Conservation (phyloP, 2,113 vertebrate species). For the Catharus fuscescens region DNA sequence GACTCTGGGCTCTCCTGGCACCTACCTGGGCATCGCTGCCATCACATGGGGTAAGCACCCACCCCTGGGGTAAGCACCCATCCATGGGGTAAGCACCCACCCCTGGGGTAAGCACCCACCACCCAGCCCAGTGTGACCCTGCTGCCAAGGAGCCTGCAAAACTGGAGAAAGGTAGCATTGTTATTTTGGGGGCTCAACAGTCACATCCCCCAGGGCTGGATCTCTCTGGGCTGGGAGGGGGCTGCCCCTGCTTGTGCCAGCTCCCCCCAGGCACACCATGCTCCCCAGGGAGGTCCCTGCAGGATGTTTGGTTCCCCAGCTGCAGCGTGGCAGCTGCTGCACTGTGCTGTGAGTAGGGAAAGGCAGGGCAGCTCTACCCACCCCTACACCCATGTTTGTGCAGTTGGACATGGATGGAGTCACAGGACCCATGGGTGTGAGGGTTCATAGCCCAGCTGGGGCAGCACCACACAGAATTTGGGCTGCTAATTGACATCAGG, state of each 20-base stretch:
- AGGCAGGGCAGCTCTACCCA: not conserved
- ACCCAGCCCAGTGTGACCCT: accelerated
- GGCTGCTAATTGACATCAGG: not conserved
- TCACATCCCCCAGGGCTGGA: not conserved
- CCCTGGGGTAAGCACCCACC: slow-evolving; percentile 26
- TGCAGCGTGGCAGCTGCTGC: not conserved
- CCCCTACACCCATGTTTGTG: not conserved
- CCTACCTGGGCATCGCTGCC: slow-evolving; percentile 28
- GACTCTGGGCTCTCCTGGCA: not conserved
- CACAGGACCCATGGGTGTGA: not conserved
- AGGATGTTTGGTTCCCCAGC: not conserved
- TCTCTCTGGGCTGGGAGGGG: not conserved
- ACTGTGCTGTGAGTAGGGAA: not conserved
- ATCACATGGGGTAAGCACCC: slow-evolving; percentile 40
- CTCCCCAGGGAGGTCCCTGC: accelerated
- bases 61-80: not conserved
- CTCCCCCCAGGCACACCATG: not conserved
- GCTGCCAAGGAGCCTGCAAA: not conserved
- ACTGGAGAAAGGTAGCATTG: not conserved
- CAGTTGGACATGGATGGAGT: accelerated
- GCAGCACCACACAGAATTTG: not conserved
- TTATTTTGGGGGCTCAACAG: not conserved
- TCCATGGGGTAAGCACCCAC: not conserved
- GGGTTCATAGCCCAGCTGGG: not conserved
- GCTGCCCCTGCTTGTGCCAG: not conserved